Evolutionary conservation across 2,113 vertebrate species (phyloP).

Genomic region (Mus pahari): DNA sequence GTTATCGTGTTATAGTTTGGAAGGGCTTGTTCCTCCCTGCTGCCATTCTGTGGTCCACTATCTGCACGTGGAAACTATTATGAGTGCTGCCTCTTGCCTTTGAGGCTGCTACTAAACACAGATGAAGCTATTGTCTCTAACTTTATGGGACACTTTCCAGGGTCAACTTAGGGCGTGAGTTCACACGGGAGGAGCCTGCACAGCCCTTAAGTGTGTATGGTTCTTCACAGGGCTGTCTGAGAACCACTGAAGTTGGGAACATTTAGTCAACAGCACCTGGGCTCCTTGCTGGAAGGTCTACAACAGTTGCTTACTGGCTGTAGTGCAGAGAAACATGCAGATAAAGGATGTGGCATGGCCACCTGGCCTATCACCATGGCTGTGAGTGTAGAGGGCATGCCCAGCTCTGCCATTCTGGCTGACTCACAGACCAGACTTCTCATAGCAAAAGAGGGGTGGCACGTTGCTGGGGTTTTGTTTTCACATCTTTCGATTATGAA

Average conservation of each 20-base stretch:
- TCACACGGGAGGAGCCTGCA: constrained; percentile 94
- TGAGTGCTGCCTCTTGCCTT: constrained; percentile 87
- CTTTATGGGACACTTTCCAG: constrained; percentile 98
- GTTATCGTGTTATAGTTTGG: constrained; percentile 99
- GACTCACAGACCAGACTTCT: neutral
- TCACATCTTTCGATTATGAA: neutral
- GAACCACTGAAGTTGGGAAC: constrained; percentile 99
- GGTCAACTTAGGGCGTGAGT: constrained; percentile 98
- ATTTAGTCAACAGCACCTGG: constrained; percentile 84
- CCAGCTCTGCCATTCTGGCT: neutral
- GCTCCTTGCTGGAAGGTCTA: neutral
- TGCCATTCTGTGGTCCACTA: constrained; percentile 96
- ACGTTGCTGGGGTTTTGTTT: neutral
- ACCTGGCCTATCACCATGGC: neutral
- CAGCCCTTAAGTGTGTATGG: neutral
- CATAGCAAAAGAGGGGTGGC: neutral
- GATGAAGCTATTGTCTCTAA: constrained; percentile 98
- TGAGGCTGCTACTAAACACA: constrained; percentile 91
- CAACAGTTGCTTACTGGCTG: neutral
- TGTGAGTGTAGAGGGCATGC: accelerated
- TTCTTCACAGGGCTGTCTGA: constrained; percentile 91
- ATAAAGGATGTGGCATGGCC: no score
- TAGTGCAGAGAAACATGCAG: neutral
- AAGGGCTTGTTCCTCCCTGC: constrained; percentile 98
- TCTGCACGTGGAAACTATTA: constrained; percentile 88